Percentiles rank a stretch among this genome's conserved stretches.
Evolutionary conservation across 2,113 vertebrate genomes (phyloP).

Genomic region (Neodontobutis hainanensis): DNA sequence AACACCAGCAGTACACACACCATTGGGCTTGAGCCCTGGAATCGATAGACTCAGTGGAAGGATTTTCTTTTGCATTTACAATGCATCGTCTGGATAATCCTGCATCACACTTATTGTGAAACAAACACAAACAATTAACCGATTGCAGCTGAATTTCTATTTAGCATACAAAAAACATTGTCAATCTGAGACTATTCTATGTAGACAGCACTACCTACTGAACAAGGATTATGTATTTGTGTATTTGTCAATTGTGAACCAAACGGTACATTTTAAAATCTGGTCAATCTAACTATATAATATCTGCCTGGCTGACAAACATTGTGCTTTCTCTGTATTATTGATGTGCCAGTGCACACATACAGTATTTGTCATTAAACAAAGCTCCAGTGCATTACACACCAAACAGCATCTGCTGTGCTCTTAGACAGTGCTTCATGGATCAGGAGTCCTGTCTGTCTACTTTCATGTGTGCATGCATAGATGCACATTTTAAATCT

Average conservation of each 20-base stretch:
- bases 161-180: background rate
- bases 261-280: background rate
- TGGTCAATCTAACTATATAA: background rate
- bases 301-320: too few relatives aligned
- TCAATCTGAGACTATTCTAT: too few relatives aligned
- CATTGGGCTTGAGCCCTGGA: constrained; percentile 20
- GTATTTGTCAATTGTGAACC: constrained; percentile 5
- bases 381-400: background rate
- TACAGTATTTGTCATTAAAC: background rate
- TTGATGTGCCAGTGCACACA: background rate
- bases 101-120: constrained; percentile 33
- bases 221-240: background rate
- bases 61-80: constrained; percentile 62
- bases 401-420: background rate
- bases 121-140: constrained; percentile 4
- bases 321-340: too few relatives aligned
- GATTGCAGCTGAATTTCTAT: constrained; percentile 2
- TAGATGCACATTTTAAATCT: constrained; percentile 11
- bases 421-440: background rate
- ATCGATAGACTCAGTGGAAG: constrained; percentile 62
- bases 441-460: background rate
- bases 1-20: constrained; percentile 50
- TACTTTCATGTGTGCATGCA: constrained; percentile 14
- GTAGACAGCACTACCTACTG: background rate
- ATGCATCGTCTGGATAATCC: constrained; percentile 30